These are phyloP conservation scores for Eptesicus fuscus DNA, from an alignment of 2,113 vertebrate species.

Conservation along the genomic window DNA sequence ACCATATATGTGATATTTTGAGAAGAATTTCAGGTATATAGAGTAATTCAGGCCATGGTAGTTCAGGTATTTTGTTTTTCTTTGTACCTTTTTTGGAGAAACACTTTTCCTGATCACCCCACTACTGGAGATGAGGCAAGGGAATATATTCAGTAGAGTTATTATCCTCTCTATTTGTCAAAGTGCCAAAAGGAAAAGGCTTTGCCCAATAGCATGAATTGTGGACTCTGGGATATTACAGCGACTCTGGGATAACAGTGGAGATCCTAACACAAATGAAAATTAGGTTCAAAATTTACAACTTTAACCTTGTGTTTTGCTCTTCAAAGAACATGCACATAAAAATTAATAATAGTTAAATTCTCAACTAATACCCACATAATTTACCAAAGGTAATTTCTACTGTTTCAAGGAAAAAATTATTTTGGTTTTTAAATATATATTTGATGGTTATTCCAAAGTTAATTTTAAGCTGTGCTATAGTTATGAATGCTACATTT, in stretches of 20 bases:
- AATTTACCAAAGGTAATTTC: constrained; percentile 16
- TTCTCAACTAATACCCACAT: not conserved
- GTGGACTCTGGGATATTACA: not conserved
- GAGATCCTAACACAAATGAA: not conserved
- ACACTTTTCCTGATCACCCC: not conserved
- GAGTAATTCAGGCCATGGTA: not conserved
- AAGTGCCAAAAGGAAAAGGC: not conserved
- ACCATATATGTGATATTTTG: not conserved
- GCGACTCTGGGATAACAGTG: not conserved
- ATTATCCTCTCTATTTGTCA: not conserved
- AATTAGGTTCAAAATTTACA: not conserved
- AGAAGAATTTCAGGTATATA: not conserved
- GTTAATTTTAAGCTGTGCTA: not conserved
- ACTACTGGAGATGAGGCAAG: not conserved
- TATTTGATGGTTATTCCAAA: not conserved
- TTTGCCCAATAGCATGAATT: not conserved
- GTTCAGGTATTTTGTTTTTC: not conserved
- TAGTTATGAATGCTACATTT: not conserved
- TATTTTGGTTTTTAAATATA: not conserved
- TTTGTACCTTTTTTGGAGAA: not conserved
- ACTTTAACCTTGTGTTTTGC: not conserved
- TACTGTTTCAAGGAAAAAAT: not conserved
- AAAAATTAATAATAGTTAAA: constrained; percentile 13
- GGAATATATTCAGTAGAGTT: not conserved
- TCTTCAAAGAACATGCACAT: not conserved